Evolutionary conservation across 2,888 invertebrate species (phyloP).

Genomic region (Holacanthella duospinosa): DNA sequence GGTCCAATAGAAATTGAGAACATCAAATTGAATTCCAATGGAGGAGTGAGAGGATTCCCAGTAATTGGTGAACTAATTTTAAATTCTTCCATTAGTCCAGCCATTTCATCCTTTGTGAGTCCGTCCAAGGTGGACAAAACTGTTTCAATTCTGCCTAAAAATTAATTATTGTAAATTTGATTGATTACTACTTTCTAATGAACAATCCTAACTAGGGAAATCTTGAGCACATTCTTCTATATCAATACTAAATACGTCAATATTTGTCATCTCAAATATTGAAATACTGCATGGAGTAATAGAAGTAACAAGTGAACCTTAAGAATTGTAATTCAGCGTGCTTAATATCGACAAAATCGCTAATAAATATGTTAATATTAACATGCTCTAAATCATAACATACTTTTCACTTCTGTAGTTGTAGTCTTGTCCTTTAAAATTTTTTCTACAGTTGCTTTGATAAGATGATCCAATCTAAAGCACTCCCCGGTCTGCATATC

Average conservation of each 20-base stretch:
- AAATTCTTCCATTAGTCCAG: constrained; percentile 68
- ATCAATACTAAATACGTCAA: no score
- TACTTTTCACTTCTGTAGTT: constrained; percentile 48
- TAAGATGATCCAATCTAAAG: constrained; percentile 92
- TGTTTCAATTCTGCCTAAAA: constrained; percentile 30
- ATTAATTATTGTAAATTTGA: no score
- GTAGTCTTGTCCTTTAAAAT: constrained; percentile 72
- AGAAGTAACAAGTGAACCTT: no score
- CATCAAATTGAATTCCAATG: constrained; percentile 98
- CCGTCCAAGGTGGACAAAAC: constrained; percentile 59
- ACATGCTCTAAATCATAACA: no score
- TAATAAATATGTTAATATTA: not conserved
- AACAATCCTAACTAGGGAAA: no score
- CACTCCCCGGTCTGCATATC: constrained; percentile 93
- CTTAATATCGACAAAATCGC: not conserved
- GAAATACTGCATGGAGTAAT: no score
- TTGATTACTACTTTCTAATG: no score
- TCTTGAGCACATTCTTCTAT: no score
- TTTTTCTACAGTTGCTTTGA: constrained; percentile 87
- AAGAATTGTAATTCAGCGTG: no score
- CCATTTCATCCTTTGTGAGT: constrained; percentile 82
- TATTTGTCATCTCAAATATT: not conserved
- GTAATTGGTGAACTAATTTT: constrained; percentile 91
- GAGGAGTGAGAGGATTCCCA: constrained; percentile 87
- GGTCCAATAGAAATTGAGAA: constrained; percentile 97